Evolutionary conservation across 2,797 vertebrate species (phyloP).

Genomic region (Acanthurus tractus): DNA sequence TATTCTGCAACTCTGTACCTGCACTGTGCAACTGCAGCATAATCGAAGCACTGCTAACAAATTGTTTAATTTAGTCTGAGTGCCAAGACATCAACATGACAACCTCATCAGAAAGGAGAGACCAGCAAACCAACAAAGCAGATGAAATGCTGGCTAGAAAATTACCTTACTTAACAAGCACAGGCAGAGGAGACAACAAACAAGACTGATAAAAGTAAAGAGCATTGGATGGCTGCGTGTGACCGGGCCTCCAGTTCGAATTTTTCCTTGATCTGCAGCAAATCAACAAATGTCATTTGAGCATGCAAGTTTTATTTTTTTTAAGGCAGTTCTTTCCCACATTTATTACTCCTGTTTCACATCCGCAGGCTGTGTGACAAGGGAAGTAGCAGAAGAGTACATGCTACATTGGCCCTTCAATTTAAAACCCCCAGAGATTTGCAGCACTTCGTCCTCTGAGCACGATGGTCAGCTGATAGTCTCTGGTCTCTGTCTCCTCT

Average conservation of each 20-base stretch:
- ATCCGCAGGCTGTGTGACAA: conserved; percentile 43
- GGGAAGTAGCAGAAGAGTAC: conserved; percentile 37
- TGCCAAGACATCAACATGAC: conserved; percentile 27
- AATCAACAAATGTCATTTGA: conserved; percentile 33
- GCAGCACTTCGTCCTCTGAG: conserved; percentile 12
- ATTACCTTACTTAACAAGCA: conserved; percentile 33
- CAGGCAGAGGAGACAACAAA: conserved; percentile 5
- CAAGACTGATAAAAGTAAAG: conserved; percentile 21
- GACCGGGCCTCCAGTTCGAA: conserved; percentile 8
- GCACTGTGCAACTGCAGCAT: conserved; percentile 1
- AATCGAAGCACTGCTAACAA: conserved; percentile 18
- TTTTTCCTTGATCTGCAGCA: conserved; percentile 33
- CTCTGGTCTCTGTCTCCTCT: not conserved
- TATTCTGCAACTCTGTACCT: not conserved
- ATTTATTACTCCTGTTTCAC: conserved; percentile 58
- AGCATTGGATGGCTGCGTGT: conserved; percentile 24
- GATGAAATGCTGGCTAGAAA: conserved; percentile 21
- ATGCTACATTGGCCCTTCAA: conserved; percentile 40
- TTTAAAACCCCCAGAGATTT: conserved; percentile 38
- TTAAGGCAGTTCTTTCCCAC: conserved; percentile 13
- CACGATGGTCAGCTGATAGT: conserved; percentile 10
- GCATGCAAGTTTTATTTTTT: conserved; percentile 34
- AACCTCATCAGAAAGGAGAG: conserved; percentile 33
- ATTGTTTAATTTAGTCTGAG: conserved; percentile 22
- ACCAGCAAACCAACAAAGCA: conserved; percentile 28